Conservation (phyloP, 2,888 invertebrate species). For the Melinopterus prodromus region DNA sequence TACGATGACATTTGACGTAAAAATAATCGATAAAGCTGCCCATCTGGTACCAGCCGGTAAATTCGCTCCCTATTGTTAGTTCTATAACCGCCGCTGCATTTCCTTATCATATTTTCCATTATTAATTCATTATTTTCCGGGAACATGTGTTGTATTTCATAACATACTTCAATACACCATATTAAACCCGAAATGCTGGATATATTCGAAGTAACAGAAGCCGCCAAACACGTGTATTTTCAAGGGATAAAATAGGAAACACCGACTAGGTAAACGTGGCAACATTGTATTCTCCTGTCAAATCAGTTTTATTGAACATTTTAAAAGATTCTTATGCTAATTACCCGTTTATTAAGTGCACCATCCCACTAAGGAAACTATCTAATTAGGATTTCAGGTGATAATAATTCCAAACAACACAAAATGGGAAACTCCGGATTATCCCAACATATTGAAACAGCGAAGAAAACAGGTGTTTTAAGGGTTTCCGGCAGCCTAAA, state of each 20-base stretch:
- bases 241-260: neutral
- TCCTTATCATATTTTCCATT: neutral
- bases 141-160: neutral
- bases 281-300: neutral
- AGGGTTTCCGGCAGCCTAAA: conserved; percentile 86
- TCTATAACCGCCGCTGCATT: neutral
- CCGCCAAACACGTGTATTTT: neutral
- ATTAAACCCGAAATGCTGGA: neutral
- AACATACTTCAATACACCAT: neutral
- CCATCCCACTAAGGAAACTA: neutral
- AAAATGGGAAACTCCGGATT: conserved; percentile 89
- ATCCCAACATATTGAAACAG: conserved; percentile 93
- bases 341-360: neutral
- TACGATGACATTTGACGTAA: conserved; percentile 47
- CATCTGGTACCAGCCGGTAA: conserved; percentile 30
- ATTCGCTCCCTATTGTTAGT: conserved; percentile 12
- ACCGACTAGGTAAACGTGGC: neutral
- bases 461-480: conserved; percentile 93
- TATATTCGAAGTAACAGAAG: neutral
- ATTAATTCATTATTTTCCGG: neutral
- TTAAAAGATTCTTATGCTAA: neutral
- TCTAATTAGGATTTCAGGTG: neutral
- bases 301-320: neutral
- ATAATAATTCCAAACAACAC: neutral
- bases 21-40: conserved; percentile 42